Base-by-base conservation (phyloP, 2,888 invertebrate genomes). In the Nowickia ferox region DNA sequence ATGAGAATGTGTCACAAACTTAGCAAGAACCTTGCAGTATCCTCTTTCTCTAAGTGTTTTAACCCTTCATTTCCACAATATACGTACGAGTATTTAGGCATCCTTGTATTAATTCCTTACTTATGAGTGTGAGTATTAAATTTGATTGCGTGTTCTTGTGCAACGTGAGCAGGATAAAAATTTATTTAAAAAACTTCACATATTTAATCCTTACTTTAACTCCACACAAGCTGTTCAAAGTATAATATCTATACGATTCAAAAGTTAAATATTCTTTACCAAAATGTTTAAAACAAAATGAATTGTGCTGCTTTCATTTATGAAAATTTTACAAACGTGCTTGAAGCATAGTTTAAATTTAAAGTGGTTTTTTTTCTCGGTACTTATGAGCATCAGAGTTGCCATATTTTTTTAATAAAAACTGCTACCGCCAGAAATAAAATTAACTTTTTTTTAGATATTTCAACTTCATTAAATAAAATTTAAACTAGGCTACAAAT, bases 291-390 rank as follows among this genome's bases (percentile, higher is more conserved):
- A 10, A 9, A 22, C 13, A 15, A 30, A 30, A 53, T 13, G 38
- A 30, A 8, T 22, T n/a, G 22, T 17, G 30, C 57, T 57, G 55
- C 17, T 59, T 46, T 51, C 53, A 2, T 65, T 15, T 55, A 42
- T 65, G 15, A 15, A 38, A 19, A 66, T 46, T 77, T 57, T 19
- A 57, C 38, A 38, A 74, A 48, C 57, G n/a, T 42, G 4, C 51
- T 6, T 74, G 42, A 13, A 53, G 30, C 6, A 30, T 0, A 71
- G 61, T 51, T 78, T 69, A 57, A 63, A 78, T 78, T 69, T 53
- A 19, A 68, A 48, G 59, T 10, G 63, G n/a, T 9, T 44, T 65
- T 57, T 4, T 44, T 59, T 59, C 19, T 74, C 17, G n/a, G 0
- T 30, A 30, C 4, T 30, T 30, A 30, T 30, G 30, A 30, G 4